Evolutionary conservation across 2,888 invertebrate genomes (phyloP).

Genomic region (Gibbula magus): DNA sequence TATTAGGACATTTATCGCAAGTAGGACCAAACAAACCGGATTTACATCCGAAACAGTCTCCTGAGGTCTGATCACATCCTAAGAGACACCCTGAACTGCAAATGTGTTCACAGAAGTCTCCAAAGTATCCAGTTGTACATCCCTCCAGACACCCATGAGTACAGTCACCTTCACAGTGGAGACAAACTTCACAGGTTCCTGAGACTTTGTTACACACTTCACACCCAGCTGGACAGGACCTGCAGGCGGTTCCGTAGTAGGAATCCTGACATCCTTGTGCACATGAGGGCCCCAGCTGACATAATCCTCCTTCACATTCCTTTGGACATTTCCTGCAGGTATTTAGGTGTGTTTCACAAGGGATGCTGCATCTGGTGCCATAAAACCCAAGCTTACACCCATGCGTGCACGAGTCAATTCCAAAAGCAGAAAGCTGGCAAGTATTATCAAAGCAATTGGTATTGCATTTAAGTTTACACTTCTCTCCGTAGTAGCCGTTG

Average conservation of each 20-base stretch:
- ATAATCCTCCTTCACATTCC: not conserved
- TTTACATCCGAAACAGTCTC: no score
- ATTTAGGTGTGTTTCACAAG: not conserved
- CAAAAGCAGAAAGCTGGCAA: not conserved
- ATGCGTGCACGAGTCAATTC: not conserved
- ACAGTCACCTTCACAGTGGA: no score
- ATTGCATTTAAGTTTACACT: not conserved
- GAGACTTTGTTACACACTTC: no score
- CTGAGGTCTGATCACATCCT: no score
- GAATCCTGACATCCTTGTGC: not conserved
- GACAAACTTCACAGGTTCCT: no score
- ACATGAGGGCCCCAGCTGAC: not conserved
- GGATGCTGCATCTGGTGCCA: no score
- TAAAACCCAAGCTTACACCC: no score
- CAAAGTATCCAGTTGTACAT: no score
- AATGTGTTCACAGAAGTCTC: not conserved
- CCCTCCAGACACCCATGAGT: no score
- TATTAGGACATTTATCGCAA: no score
- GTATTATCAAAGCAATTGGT: not conserved
- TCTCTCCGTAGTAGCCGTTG: not conserved
- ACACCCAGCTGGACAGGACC: not conserved
- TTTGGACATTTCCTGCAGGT: not conserved
- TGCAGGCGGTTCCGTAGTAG: not conserved
- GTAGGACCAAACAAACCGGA: no score
- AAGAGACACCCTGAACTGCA: not conserved